These are phyloP conservation scores for Labeo catla DNA, from an alignment of 2,113 vertebrate genomes.

Conservation along the genomic window DNA sequence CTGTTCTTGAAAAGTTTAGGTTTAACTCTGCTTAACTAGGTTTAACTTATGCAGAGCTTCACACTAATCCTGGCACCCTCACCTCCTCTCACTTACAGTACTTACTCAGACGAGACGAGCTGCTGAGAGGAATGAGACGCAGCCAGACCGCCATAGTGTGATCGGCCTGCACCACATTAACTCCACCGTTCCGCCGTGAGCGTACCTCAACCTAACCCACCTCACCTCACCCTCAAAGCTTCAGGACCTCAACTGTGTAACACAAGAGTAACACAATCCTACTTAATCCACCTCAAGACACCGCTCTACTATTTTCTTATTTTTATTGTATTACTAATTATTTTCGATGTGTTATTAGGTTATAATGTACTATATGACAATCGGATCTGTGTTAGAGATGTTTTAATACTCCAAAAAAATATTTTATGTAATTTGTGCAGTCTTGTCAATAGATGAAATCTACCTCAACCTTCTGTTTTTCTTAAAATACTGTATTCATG, in stretches of 20 bases:
- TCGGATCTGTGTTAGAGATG: neutral
- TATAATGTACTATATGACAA: neutral
- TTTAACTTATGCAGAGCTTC: slow-evolving; percentile 12
- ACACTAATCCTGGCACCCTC: slow-evolving; percentile 59
- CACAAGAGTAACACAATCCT: neutral
- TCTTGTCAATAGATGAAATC: neutral
- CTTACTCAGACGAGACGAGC: slow-evolving; percentile 84
- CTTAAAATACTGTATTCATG: neutral
- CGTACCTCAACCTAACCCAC: slow-evolving; percentile 36
- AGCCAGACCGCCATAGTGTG: slow-evolving; percentile 72
- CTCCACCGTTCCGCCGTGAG: neutral
- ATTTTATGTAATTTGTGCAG: neutral
- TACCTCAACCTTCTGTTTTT: neutral
- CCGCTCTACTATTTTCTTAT: neutral
- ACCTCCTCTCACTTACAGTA: slow-evolving; percentile 80
- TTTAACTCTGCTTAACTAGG: slow-evolving; percentile 21
- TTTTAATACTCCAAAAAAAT: neutral
- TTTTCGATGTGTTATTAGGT: neutral
- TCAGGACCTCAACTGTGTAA: neutral
- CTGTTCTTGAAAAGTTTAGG: neutral
- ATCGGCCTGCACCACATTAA: slow-evolving; percentile 67
- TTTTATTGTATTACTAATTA: neutral
- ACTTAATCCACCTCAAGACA: neutral
- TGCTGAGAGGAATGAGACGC: slow-evolving; percentile 79
- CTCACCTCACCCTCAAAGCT: slow-evolving; percentile 9